A percentile compares a stretch with the other conserved stretches of the same genome.
phyloP scores from a whole-genome alignment of 2,797 vertebrate species.

The Euthynnus affinis region DNA sequence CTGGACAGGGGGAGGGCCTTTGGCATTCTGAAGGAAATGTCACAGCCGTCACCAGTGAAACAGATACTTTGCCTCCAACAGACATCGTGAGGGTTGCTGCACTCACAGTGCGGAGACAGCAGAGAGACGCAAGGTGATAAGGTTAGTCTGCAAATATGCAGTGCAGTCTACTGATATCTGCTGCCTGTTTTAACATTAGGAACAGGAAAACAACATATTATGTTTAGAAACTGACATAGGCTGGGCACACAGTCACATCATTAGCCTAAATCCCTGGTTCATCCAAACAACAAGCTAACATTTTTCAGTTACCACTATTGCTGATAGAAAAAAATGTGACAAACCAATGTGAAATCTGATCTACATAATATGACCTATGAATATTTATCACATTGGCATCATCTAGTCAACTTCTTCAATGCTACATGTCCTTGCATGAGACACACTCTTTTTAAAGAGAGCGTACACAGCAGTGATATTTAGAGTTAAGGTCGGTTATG shows the following conservation, averaged over 20 bases:
- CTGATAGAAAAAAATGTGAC: neutral
- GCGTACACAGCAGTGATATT: neutral
- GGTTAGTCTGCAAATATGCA: conserved; percentile 43
- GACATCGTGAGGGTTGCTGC: conserved; percentile 20
- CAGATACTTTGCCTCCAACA: conserved; percentile 50
- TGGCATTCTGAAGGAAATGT: conserved; percentile 75
- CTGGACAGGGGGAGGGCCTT: conserved; percentile 44
- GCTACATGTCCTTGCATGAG: neutral
- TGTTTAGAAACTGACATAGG: neutral
- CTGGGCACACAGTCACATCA: neutral
- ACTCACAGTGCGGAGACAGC: conserved; percentile 2
- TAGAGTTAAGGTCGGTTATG: neutral
- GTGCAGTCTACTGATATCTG: conserved; percentile 24
- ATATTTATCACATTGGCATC: no score
- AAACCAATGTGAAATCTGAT: neutral
- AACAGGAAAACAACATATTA: neutral
- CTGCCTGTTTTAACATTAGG: neutral
- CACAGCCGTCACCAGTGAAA: conserved; percentile 66
- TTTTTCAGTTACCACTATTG: neutral
- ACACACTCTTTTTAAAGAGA: neutral
- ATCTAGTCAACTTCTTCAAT: no score
- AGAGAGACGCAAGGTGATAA: conserved; percentile 29
- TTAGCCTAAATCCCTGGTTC: neutral
- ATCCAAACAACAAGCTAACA: no score
- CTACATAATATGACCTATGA: neutral